These are phyloP conservation scores for Protonibea diacanthus DNA, from an alignment of 2,797 vertebrate species.

Conservation along the genomic window DNA sequence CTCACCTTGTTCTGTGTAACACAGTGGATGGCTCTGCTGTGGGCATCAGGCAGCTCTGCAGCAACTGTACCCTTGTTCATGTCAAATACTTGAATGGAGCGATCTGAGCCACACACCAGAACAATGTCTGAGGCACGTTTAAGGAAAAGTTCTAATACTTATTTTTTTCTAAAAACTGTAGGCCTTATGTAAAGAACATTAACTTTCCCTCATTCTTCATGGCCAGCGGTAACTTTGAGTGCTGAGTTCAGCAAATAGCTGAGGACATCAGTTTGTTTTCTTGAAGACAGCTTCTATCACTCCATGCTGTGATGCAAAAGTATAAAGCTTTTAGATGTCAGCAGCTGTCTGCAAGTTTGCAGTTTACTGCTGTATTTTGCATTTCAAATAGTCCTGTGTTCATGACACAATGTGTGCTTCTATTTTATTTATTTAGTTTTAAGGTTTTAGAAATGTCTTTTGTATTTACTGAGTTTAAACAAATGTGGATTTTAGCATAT, in stretches of 20 bases:
- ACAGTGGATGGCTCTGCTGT: conserved; percentile 88
- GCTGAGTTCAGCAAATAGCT: neutral
- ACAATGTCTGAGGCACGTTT: conserved; percentile 85
- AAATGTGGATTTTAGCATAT: neutral
- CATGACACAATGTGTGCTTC: neutral
- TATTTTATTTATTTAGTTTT: neutral
- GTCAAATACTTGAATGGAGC: conserved; percentile 90
- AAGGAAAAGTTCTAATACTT: conserved; percentile 44
- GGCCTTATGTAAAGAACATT: neutral
- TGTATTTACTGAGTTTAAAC: neutral
- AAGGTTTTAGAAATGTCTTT: neutral
- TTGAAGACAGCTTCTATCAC: neutral
- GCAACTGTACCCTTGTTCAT: conserved; percentile 86
- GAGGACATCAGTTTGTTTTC: conserved; percentile 14
- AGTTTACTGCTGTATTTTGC: neutral
- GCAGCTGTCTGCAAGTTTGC: neutral
- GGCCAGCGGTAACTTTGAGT: no score
- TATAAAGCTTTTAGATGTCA: conserved; percentile 16
- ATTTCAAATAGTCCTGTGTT: neutral
- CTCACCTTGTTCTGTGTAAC: conserved; percentile 93
- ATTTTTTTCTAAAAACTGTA: neutral
- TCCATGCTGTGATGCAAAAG: conserved; percentile 2
- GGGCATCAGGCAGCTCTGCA: conserved; percentile 85
- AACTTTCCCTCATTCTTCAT: neutral
- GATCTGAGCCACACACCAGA: conserved; percentile 87